phyloP scores from a whole-genome alignment of 2,888 invertebrate species.

The Calameuta pallipes region DNA sequence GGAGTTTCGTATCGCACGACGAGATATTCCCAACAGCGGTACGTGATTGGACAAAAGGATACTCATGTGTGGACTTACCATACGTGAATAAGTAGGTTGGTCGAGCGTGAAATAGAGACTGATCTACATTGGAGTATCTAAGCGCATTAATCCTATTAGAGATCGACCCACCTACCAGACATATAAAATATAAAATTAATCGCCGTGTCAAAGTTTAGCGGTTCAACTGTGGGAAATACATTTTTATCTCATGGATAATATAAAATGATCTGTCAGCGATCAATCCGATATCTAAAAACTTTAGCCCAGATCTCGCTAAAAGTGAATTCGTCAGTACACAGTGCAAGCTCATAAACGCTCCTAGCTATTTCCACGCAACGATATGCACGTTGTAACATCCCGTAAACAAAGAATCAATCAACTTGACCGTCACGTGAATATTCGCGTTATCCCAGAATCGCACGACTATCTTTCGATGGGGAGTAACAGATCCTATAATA shows the following conservation, averaged over 20 bases:
- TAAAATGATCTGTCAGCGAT: too few species aligned
- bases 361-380: background rate
- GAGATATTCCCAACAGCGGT: background rate
- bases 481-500: slow-evolving; percentile 7
- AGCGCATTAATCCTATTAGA: background rate
- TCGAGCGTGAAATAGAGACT: background rate
- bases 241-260: too few species aligned
- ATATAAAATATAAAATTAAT: background rate
- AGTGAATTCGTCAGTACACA: background rate
- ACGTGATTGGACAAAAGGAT: background rate
- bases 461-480: background rate
- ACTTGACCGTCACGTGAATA: background rate
- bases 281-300: too few species aligned
- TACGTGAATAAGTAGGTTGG: background rate
- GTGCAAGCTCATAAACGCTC: background rate
- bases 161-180: background rate
- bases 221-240: background rate
- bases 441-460: background rate
- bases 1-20: background rate
- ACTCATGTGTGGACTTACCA: background rate
- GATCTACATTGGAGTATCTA: background rate
- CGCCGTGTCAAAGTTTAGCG: background rate
- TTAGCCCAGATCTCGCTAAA: background rate
- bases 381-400: background rate
- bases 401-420: background rate